These are phyloP conservation scores for Lepidurus couesii DNA, from an alignment of 1,140 invertebrate genomes.

Conservation along the genomic window DNA sequence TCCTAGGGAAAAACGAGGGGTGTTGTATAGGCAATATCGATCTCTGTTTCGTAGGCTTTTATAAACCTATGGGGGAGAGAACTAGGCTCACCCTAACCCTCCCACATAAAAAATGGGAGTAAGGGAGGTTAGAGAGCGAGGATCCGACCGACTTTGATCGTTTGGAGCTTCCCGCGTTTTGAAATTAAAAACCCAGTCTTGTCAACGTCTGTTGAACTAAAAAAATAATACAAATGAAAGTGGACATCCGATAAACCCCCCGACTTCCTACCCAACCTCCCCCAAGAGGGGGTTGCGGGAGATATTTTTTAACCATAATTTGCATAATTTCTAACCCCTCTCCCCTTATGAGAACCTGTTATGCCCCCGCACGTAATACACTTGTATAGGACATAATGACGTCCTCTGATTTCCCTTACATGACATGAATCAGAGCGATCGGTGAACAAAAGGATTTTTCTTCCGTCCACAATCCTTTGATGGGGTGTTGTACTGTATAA, in stretches of 20 bases:
- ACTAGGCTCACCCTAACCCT: background rate
- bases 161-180: background rate
- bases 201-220: background rate
- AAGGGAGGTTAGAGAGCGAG: background rate
- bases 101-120: background rate
- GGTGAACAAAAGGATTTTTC: too few relatives aligned
- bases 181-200: background rate
- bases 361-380: background rate
- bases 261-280: too few relatives aligned
- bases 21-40: constrained; percentile 19
- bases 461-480: too few relatives aligned
- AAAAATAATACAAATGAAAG: background rate
- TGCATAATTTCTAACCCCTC: background rate
- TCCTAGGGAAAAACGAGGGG: background rate
- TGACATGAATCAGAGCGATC: too few relatives aligned
- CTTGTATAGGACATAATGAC: background rate
- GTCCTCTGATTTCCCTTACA: too few relatives aligned
- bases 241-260: too few relatives aligned
- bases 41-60: background rate
- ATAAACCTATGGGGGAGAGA: background rate
- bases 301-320: background rate
- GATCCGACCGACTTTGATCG: background rate
- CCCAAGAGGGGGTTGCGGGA: background rate
- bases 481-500: too few relatives aligned
- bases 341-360: background rate